phyloP scores from a whole-genome alignment of 2,113 vertebrate genomes.

The Cephalopholis sonnerati region DNA sequence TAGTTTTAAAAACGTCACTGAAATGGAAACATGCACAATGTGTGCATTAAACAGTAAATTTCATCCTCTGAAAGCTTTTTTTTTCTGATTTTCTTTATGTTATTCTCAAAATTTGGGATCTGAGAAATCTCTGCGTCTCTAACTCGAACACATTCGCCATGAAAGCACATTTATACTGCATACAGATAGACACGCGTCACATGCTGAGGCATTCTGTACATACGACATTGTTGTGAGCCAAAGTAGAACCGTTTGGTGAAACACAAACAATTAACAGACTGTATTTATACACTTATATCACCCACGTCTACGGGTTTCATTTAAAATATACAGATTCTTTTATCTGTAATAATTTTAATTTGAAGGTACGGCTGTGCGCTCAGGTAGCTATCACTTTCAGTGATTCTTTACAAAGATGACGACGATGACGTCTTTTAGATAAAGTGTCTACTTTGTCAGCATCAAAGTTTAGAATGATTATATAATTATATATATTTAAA shows the following conservation, averaged over 20 bases:
- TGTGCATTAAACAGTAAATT: neutral
- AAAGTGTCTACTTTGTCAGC: constrained; percentile 2
- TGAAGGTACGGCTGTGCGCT: constrained; percentile 32
- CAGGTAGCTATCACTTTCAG: neutral
- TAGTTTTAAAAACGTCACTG: neutral
- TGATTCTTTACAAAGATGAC: neutral
- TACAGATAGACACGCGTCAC: neutral
- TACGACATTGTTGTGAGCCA: neutral
- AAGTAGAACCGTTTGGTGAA: constrained; percentile 3
- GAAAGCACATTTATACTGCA: neutral
- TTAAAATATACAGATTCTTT: constrained; percentile 31
- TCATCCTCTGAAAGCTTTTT: too few species aligned
- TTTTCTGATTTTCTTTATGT: neutral
- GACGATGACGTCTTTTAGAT: constrained; percentile 8
- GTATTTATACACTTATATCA: constrained; percentile 31
- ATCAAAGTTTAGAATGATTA: neutral
- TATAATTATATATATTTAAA: neutral
- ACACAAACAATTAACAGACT: constrained; percentile 25
- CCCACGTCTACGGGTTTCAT: constrained; percentile 33
- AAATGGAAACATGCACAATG: neutral
- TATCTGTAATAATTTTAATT: neutral
- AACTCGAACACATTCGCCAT: neutral
- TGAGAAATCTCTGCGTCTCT: neutral
- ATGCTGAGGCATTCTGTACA: neutral
- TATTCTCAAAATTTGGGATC: neutral